A percentile compares a stretch with the other conserved stretches of the same genome.
These are phyloP conservation scores for Hippolais icterina DNA, from an alignment of 2,113 vertebrate genomes.

Conservation along the genomic window DNA sequence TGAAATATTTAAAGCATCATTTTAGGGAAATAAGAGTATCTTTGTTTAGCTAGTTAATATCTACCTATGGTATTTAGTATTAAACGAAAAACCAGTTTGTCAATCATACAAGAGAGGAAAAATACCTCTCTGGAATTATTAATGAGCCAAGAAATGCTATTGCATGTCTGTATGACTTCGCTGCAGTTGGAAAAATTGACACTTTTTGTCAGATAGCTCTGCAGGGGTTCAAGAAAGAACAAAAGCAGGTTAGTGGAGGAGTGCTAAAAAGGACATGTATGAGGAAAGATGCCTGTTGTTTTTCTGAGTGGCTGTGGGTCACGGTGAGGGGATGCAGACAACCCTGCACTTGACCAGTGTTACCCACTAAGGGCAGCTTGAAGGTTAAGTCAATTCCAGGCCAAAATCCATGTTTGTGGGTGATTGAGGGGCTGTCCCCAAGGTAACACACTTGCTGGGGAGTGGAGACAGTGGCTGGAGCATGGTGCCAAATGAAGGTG, in stretches of 20 bases:
- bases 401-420: background rate
- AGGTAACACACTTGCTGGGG: background rate
- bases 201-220: background rate
- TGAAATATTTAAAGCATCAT: background rate
- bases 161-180: background rate
- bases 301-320: background rate
- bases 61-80: background rate
- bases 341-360: background rate
- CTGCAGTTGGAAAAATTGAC: background rate
- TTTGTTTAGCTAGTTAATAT: background rate
- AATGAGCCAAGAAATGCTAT: background rate
- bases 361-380: background rate
- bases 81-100: background rate
- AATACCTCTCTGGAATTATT: conserved; percentile 13
- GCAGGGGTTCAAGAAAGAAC: background rate
- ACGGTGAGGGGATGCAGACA: background rate
- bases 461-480: background rate
- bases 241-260: background rate
- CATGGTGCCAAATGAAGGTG: background rate
- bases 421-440: background rate
- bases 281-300: background rate
- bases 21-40: background rate
- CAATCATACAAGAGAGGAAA: background rate
- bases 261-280: background rate
- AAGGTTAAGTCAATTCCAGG: background rate